phyloP scores from a whole-genome alignment of 2,888 invertebrate genomes.

The Torymus tubicola region DNA sequence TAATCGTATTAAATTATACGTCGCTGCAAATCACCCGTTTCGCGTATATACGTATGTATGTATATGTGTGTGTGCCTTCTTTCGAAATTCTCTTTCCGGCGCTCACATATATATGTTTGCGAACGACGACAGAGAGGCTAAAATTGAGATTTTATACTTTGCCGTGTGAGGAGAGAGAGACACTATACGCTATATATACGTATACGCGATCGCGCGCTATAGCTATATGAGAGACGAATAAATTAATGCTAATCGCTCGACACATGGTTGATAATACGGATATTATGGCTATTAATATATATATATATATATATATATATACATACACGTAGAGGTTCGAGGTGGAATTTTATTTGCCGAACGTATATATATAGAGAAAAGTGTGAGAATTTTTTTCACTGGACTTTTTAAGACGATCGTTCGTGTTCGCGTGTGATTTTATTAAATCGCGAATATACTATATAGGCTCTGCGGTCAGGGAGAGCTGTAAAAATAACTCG shows the following conservation, averaged over 20 bases:
- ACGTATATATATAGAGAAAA: no score
- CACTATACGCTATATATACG: no score
- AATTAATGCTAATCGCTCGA: constrained; percentile 43
- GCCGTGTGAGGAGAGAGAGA: constrained; percentile 1
- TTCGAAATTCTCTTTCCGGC: constrained; percentile 46
- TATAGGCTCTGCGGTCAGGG: no score
- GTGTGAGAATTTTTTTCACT: no score
- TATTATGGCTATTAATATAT: constrained; percentile 44
- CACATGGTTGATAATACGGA: constrained; percentile 16
- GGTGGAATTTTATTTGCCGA: no score
- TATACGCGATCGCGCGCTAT: not conserved
- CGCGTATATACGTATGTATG: not conserved
- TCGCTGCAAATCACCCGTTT: constrained; percentile 40
- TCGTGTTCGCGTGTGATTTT: no score
- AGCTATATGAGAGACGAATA: constrained; percentile 16
- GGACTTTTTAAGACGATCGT: no score
- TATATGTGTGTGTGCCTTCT: constrained; percentile 12
- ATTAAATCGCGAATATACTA: no score
- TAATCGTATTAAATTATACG: constrained; percentile 55
- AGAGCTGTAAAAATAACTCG: no score
- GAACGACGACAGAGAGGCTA: not conserved
- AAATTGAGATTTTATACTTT: constrained; percentile 46
- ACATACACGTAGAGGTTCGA: no score
- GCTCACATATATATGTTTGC: no score
- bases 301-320: no score